Conservation (phyloP, 1,140 invertebrate genomes). For the Bombus fervidus region DNA sequence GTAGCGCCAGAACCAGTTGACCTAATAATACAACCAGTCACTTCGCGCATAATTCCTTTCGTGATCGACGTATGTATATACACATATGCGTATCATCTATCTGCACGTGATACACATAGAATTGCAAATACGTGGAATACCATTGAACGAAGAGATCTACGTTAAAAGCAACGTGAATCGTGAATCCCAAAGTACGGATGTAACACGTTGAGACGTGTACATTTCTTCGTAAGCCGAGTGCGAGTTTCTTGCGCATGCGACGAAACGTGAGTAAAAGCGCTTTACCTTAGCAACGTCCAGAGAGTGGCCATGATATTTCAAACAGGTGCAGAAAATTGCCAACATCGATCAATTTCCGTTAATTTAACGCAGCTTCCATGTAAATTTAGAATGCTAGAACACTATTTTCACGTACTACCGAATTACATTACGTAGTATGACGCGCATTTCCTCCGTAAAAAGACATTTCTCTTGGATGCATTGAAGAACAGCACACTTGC, state of each 20-base stretch:
- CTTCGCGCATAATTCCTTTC: background rate
- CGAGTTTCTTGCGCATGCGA: constrained; percentile 45
- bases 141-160: background rate
- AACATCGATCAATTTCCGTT: background rate
- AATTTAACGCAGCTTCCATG: background rate
- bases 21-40: background rate
- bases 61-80: background rate
- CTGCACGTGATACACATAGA: no score
- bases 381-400: background rate
- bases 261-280: constrained; percentile 47
- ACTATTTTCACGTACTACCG: background rate
- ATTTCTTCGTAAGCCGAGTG: background rate
- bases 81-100: background rate
- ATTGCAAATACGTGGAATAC: no score
- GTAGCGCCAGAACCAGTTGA: constrained; percentile 45
- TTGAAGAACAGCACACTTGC: background rate
- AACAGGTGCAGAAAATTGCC: background rate
- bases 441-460: background rate
- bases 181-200: background rate
- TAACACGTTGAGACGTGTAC: background rate
- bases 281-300: background rate
- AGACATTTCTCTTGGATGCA: background rate
- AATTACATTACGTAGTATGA: background rate
- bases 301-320: background rate
- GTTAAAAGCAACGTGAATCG: background rate